Conservation (phyloP, 2,113 vertebrate species). For the Poeciliopsis turrubarensis region DNA sequence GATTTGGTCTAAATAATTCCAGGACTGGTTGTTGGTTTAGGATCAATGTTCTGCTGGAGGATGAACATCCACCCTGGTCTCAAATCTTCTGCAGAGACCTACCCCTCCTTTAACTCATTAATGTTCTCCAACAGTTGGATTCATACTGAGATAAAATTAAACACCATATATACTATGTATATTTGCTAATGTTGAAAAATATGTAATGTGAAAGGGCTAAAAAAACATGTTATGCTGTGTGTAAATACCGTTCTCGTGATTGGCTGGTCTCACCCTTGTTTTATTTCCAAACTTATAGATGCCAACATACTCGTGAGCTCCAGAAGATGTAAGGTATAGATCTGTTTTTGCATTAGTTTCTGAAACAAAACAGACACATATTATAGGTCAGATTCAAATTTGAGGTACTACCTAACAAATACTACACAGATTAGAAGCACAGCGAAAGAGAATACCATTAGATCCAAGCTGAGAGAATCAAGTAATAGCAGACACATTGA, state of each 20-base stretch:
- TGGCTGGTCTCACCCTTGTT: constrained; percentile 14
- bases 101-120: too few species aligned
- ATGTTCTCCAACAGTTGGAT: too few species aligned
- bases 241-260: constrained; percentile 43
- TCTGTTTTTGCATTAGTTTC: constrained; percentile 4
- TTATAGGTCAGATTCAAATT: not conserved
- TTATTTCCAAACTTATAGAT: constrained; percentile 56
- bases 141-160: too few species aligned
- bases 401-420: not conserved
- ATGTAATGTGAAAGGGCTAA: not conserved
- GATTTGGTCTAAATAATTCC: too few species aligned
- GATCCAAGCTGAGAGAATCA: not conserved
- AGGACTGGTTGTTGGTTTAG: too few species aligned
- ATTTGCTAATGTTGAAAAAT: not conserved
- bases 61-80: too few species aligned
- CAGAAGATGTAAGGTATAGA: constrained; percentile 58
- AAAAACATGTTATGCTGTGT: not conserved
- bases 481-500: not conserved
- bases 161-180: too few species aligned
- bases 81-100: too few species aligned
- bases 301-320: constrained; percentile 9
- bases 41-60: too few species aligned
- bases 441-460: not conserved
- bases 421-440: not conserved
- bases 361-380: not conserved